Conservation (phyloP, 2,888 invertebrate species). For the Melitaea athalia region DNA sequence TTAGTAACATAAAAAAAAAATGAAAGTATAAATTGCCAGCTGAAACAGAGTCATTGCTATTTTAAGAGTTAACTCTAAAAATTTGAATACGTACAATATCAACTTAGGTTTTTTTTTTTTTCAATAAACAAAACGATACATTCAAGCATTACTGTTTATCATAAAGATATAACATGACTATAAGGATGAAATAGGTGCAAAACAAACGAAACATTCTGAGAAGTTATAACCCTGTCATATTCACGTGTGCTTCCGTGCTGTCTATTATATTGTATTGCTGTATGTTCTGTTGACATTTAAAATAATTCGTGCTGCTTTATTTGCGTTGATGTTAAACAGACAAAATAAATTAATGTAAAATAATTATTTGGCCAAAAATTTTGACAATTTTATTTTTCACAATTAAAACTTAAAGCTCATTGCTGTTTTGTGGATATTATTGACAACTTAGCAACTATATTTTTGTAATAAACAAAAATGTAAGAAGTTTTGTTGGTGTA, state of each 20-base stretch:
- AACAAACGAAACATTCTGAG: constrained; percentile 14
- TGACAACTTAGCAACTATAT: too few relatives aligned
- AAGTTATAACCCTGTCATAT: constrained; percentile 20
- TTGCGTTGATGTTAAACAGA: not conserved
- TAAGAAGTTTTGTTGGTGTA: too few relatives aligned
- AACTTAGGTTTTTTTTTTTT: not conserved
- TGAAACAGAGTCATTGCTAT: not conserved
- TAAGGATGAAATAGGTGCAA: constrained; percentile 6
- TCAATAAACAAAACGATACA: not conserved
- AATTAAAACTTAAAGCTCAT: too few relatives aligned
- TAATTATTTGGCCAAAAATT: too few relatives aligned
- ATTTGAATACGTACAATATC: not conserved
- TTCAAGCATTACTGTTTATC: not conserved
- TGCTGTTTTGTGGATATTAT: too few relatives aligned
- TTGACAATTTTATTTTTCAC: too few relatives aligned
- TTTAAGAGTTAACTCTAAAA: not conserved
- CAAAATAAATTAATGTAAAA: not conserved
- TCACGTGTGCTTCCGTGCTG: constrained; percentile 10
- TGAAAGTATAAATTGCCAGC: too few relatives aligned
- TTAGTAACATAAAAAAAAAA: too few relatives aligned
- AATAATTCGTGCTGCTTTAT: not conserved
- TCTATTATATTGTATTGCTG: constrained; percentile 9
- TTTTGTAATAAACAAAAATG: too few relatives aligned
- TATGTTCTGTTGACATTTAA: not conserved
- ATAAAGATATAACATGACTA: constrained; percentile 4